These are phyloP conservation scores for Drosophila paulistorum DNA, from an alignment of 1,140 invertebrate species.

Conservation along the genomic window DNA sequence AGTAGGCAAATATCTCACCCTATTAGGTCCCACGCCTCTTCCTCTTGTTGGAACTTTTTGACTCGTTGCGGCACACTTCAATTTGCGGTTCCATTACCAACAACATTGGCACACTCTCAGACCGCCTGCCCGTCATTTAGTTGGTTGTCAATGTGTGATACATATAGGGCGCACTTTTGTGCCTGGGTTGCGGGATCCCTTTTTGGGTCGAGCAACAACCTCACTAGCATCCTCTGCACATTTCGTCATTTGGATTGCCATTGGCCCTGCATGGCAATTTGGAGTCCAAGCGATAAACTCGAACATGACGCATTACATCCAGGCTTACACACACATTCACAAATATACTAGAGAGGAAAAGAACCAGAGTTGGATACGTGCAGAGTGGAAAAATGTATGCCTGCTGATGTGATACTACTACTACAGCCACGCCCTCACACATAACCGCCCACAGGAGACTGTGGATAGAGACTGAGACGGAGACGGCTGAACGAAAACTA, in stretches of 20 bases:
- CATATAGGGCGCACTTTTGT: constrained; percentile 43
- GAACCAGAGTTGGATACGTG: constrained; percentile 57
- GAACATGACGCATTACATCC: constrained; percentile 66
- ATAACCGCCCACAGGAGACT: constrained; percentile 31
- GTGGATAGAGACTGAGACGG: constrained; percentile 8
- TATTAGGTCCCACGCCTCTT: neutral
- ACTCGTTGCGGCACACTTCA: constrained; percentile 48
- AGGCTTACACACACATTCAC: neutral
- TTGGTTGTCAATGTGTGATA: constrained; percentile 42
- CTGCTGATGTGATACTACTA: constrained; percentile 1
- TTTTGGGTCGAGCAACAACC: constrained; percentile 24
- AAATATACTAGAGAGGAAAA: neutral
- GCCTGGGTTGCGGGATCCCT: neutral
- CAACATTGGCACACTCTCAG: constrained; percentile 66
- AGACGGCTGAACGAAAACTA: constrained; percentile 48
- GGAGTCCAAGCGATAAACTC: constrained; percentile 49
- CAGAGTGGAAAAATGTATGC: constrained; percentile 36
- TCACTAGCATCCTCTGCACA: constrained; percentile 19
- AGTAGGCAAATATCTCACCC: neutral
- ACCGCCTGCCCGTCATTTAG: constrained; percentile 9
- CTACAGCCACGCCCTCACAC: constrained; percentile 34
- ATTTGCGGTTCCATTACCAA: constrained; percentile 76
- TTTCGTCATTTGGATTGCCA: constrained; percentile 33
- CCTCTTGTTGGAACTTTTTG: too few relatives aligned
- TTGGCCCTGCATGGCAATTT: constrained; percentile 51